phyloP scores from a whole-genome alignment of 2,888 invertebrate genomes.

The Vannuccia rotundouncinata region DNA sequence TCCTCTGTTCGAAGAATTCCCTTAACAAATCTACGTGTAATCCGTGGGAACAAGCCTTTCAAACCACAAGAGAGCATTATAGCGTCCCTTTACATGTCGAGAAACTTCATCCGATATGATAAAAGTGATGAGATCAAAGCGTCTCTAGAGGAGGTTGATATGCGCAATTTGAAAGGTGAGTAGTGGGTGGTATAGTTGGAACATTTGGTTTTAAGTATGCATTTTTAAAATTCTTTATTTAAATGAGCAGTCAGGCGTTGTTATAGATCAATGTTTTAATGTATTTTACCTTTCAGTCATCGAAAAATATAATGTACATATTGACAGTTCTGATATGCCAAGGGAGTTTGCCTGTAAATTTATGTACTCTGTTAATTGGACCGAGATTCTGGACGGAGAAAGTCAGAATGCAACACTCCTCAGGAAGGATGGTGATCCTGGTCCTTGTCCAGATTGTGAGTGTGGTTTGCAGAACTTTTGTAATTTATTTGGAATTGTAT shows the following conservation, averaged over 20 bases:
- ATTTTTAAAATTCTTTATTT: too few relatives aligned
- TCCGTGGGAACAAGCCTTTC: constrained; percentile 16
- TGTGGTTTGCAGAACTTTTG: too few relatives aligned
- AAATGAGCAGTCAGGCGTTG: too few relatives aligned
- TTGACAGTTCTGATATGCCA: neutral
- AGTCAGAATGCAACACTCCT: neutral
- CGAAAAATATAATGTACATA: neutral
- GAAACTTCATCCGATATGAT: neutral
- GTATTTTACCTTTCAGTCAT: neutral
- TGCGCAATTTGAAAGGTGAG: neutral
- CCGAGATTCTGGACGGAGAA: neutral
- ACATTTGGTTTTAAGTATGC: too few relatives aligned
- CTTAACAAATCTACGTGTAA: constrained; percentile 24
- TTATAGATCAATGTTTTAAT: too few relatives aligned
- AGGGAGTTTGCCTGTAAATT: neutral
- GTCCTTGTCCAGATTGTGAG: too few relatives aligned
- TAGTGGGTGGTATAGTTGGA: too few relatives aligned
- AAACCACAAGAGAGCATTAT: neutral
- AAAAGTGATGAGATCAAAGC: neutral
- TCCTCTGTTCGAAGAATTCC: constrained; percentile 24
- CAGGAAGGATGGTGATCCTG: neutral
- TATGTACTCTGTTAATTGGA: neutral
- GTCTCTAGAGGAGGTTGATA: neutral
- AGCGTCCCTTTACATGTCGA: neutral
- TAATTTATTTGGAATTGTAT: too few relatives aligned